A percentile compares a stretch with the other conserved stretches of the same genome.
phyloP scores from a whole-genome alignment of 2,113 vertebrate species.

The Burhinus bistriatus region DNA sequence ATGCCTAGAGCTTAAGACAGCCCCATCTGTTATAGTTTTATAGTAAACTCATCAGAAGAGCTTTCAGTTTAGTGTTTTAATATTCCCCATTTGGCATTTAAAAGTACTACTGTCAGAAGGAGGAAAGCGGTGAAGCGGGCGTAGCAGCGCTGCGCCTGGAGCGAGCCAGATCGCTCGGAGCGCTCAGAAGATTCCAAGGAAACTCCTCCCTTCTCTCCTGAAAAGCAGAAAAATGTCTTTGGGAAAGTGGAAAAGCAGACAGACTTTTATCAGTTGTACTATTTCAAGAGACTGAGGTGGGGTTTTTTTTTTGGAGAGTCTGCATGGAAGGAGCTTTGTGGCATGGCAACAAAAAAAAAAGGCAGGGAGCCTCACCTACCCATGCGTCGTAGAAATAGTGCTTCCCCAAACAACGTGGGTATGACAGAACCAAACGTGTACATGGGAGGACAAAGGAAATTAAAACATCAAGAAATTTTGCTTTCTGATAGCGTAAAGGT shows the following conservation, averaged over 20 bases:
- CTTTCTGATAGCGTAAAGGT: neutral
- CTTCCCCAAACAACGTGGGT: neutral
- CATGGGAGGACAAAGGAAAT: neutral
- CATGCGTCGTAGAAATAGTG: neutral
- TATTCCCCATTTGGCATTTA: conserved; percentile 52
- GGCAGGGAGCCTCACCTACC: neutral
- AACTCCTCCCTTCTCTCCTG: conserved; percentile 47
- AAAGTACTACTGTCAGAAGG: conserved; percentile 43
- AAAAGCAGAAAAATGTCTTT: conserved; percentile 17
- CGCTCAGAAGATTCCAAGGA: neutral
- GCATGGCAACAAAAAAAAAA: too few species aligned
- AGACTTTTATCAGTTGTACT: neutral
- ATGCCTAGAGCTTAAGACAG: conserved; percentile 60
- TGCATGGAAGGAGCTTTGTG: neutral
- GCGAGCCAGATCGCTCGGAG: neutral
- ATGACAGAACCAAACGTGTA: neutral
- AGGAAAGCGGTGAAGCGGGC: neutral
- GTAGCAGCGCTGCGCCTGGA: neutral
- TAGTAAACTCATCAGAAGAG: conserved; percentile 66
- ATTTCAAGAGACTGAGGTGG: neutral
- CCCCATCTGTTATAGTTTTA: conserved; percentile 71
- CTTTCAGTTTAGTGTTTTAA: conserved; percentile 58
- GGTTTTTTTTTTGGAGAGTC: neutral
- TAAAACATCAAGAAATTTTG: neutral
- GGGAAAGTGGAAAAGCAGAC: neutral